Evolutionary conservation across 2,113 vertebrate species (phyloP).

Genomic region (Asarcornis scutulata): DNA sequence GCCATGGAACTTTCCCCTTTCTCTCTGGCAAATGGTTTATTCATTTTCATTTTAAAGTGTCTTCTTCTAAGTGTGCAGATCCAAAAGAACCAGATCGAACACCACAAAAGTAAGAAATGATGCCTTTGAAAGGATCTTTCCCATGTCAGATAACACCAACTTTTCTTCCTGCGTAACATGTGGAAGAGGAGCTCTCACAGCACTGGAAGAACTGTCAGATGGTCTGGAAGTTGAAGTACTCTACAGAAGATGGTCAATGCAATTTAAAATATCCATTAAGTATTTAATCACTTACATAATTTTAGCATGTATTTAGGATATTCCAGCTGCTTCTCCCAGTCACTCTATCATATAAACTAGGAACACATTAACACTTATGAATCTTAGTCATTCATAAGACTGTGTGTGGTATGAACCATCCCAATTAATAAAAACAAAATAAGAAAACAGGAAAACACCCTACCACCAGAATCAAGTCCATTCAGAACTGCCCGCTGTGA

Average conservation of each 20-base stretch:
- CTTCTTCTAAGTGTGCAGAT: neutral
- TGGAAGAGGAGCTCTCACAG: neutral
- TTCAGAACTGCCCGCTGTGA: neutral
- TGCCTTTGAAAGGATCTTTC: neutral
- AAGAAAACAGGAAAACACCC: neutral
- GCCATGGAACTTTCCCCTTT: neutral
- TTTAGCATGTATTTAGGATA: slow-evolving; percentile 8
- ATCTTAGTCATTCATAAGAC: neutral
- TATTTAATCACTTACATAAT: neutral
- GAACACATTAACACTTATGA: neutral
- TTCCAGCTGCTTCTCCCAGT: neutral
- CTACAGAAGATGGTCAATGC: slow-evolving; percentile 4
- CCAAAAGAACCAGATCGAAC: neutral
- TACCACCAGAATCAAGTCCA: rapidly evolving
- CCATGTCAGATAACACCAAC: neutral
- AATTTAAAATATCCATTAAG: neutral
- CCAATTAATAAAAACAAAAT: neutral
- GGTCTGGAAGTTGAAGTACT: neutral
- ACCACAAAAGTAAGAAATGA: neutral
- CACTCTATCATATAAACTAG: neutral
- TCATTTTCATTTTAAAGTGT: neutral
- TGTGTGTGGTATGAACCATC: neutral
- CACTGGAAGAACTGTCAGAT: neutral
- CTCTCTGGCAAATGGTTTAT: neutral
- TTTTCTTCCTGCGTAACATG: neutral